Conservation (phyloP, 2,888 invertebrate genomes). For the Altica lythri region DNA sequence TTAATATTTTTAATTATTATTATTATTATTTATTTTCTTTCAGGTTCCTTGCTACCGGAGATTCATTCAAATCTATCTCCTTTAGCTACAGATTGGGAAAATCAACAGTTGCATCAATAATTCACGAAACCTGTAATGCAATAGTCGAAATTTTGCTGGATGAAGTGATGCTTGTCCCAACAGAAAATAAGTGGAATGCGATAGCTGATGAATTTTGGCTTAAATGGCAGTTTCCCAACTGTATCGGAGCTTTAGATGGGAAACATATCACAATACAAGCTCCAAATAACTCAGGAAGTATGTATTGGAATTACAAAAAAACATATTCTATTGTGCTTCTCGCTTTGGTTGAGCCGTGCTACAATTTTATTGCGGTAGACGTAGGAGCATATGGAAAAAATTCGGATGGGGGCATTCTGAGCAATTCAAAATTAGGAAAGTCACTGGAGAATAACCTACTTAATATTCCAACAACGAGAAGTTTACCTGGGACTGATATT, state of each 20-base stretch:
- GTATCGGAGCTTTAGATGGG: constrained; percentile 18
- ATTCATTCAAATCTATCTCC: constrained; percentile 41
- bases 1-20: no score
- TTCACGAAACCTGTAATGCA: constrained; percentile 32
- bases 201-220: constrained; percentile 29
- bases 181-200: constrained; percentile 27
- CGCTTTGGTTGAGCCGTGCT: constrained; percentile 28
- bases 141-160: constrained; percentile 25
- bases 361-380: constrained; percentile 25
- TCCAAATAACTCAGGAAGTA: constrained; percentile 20
- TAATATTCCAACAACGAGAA: constrained; percentile 16
- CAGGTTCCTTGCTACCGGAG: constrained; percentile 40
- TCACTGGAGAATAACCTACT: constrained; percentile 14
- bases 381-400: constrained; percentile 22
- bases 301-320: constrained; percentile 33
- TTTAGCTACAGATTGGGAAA: constrained; percentile 41
- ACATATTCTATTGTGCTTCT: constrained; percentile 37
- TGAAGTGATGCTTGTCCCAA: constrained; percentile 28
- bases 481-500: constrained; percentile 31
- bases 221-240: constrained; percentile 31
- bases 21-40: constrained; percentile 22
- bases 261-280: constrained; percentile 26
- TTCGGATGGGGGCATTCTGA: constrained; percentile 26
- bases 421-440: constrained; percentile 24
- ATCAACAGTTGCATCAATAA: constrained; percentile 36